A percentile compares a stretch with the other conserved stretches of the same genome.
phyloP scores from a whole-genome alignment of 2,888 invertebrate species.

The Hydrotaea diabolus region DNA sequence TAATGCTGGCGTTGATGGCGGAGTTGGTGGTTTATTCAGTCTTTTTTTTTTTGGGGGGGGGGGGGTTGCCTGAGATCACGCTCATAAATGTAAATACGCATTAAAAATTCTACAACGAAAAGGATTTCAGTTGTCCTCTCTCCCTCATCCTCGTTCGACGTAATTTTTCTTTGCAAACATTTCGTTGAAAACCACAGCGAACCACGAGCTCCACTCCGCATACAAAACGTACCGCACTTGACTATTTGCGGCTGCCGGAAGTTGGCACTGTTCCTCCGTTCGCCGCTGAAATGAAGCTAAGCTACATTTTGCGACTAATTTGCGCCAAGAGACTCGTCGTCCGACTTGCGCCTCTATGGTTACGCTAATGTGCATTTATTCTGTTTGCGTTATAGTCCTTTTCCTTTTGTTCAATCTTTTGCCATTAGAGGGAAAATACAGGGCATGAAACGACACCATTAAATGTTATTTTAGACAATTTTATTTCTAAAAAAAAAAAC shows the following conservation, averaged over 20 bases:
- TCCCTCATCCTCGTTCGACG: not conserved
- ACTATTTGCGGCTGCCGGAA: slow-evolving; percentile 7
- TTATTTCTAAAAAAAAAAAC: not conserved
- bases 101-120: not conserved
- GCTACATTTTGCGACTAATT: slow-evolving; percentile 34
- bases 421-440: not conserved
- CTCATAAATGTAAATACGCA: slow-evolving; percentile 1
- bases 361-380: not conserved
- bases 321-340: slow-evolving; percentile 22
- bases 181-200: not conserved
- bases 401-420: not conserved
- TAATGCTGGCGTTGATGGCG: too few relatives aligned
- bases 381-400: not conserved
- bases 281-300: slow-evolving; percentile 27
- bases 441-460: not conserved
- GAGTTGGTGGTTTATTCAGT: too few relatives aligned
- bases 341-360: not conserved
- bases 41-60: too few relatives aligned
- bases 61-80: not conserved
- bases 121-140: not conserved
- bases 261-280: not conserved
- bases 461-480: not conserved
- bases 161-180: slow-evolving; percentile 7
- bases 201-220: not conserved
- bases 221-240: not conserved